Evolutionary conservation across 2,888 invertebrate species (phyloP).

Genomic region (Coleophora flavipennella): DNA sequence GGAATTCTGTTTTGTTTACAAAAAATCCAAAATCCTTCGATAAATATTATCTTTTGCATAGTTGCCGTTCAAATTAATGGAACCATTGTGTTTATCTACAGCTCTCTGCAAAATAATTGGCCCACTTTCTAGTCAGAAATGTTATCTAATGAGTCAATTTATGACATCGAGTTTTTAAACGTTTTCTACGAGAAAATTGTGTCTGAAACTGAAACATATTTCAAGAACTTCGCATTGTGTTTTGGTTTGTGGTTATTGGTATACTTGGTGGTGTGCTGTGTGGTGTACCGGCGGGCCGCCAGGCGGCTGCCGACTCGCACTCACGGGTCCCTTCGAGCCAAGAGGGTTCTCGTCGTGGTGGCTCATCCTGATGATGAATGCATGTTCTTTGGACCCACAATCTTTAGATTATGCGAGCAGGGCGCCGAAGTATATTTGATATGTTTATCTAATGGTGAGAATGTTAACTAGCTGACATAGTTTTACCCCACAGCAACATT

Average conservation of each 20-base stretch:
- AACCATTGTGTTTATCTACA: no score
- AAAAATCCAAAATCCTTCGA: no score
- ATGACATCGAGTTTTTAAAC: conserved; percentile 40
- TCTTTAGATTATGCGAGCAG: conserved; percentile 78
- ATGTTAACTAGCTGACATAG: background rate
- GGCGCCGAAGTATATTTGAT: conserved; percentile 83
- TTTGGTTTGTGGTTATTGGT: conserved; percentile 70
- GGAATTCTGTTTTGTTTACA: no score
- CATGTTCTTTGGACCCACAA: conserved; percentile 98
- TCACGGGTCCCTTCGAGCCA: conserved; percentile 62
- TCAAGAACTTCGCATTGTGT: conserved; percentile 55
- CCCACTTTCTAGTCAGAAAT: conserved; percentile 47
- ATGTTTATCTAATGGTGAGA: conserved; percentile 87
- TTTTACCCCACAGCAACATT: no score
- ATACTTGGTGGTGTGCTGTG: conserved; percentile 61
- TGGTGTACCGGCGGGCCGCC: conserved; percentile 65
- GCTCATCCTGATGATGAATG: conserved; percentile 99
- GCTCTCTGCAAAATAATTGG: no score
- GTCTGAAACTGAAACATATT: conserved; percentile 48
- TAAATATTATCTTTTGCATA: no score
- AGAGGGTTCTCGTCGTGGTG: conserved; percentile 83
- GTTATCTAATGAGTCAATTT: conserved; percentile 37
- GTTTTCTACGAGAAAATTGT: conserved; percentile 48
- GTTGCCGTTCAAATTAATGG: no score
- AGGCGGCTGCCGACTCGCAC: conserved; percentile 62